These are phyloP conservation scores for Semicossyphus pulcher DNA, from an alignment of 2,113 vertebrate genomes.

Conservation along the genomic window DNA sequence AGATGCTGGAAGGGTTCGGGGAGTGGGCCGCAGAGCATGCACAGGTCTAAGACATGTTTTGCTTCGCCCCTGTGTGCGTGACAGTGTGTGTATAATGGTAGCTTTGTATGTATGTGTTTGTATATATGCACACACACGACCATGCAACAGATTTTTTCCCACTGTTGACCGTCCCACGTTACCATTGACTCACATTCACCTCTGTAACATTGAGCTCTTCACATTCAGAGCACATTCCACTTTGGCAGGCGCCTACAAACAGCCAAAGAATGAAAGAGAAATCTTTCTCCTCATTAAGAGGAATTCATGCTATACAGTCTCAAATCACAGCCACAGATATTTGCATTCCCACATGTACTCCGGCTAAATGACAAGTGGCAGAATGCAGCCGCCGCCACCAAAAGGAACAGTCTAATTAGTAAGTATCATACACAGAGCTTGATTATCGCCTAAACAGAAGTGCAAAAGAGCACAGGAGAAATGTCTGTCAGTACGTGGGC, in stretches of 20 bases:
- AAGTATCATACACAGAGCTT: conserved; percentile 76
- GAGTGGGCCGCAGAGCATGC: background rate
- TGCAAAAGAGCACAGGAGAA: conserved; percentile 75
- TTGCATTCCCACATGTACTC: conserved; percentile 71
- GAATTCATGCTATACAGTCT: conserved; percentile 66
- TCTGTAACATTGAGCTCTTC: conserved; percentile 66
- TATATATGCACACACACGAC: conserved; percentile 52
- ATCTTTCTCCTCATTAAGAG: conserved; percentile 75
- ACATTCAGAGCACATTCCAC: conserved; percentile 77
- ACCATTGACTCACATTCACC: conserved; percentile 64
- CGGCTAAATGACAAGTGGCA: conserved; percentile 79
- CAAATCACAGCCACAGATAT: conserved; percentile 63
- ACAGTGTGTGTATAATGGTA: background rate
- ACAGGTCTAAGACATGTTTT: background rate
- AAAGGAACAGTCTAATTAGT: conserved; percentile 80
- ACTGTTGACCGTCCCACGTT: conserved; percentile 47
- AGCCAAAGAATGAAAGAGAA: conserved; percentile 69
- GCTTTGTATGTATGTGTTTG: conserved; percentile 41
- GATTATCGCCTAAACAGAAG: conserved; percentile 80
- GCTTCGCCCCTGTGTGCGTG: background rate
- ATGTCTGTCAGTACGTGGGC: conserved; percentile 75
- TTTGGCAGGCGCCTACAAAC: conserved; percentile 68
- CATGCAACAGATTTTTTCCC: conserved; percentile 20
- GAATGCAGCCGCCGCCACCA: conserved; percentile 50
- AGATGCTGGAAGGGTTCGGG: background rate